Evolutionary conservation across 2,113 vertebrate genomes (phyloP).

Genomic region (Cyprinodon tularosa): DNA sequence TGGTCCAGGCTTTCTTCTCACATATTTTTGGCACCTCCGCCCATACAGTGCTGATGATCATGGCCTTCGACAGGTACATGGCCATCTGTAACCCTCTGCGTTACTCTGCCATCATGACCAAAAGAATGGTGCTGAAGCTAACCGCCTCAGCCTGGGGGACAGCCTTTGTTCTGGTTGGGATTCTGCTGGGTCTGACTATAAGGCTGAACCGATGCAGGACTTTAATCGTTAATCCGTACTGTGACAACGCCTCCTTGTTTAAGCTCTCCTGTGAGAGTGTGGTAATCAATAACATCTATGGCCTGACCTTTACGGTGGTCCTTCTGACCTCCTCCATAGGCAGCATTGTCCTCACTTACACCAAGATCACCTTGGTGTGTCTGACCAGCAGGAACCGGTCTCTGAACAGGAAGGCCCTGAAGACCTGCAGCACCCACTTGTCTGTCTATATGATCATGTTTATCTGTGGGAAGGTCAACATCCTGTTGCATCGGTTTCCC

Average conservation of each 20-base stretch:
- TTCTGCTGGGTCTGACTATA: conserved; percentile 21
- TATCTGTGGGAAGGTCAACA: neutral
- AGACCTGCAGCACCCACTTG: neutral
- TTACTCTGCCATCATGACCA: conserved; percentile 7
- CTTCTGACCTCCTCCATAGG: neutral
- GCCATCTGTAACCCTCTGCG: conserved; percentile 17
- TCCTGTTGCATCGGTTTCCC: conserved; percentile 22
- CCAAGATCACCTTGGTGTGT: neutral
- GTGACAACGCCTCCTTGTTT: no score
- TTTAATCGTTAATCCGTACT: conserved; percentile 1
- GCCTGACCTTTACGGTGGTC: neutral
- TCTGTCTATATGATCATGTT: neutral
- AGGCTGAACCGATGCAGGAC: conserved; percentile 26
- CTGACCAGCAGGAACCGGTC: neutral
- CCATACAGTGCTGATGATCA: conserved; percentile 13
- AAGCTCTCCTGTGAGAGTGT: no score
- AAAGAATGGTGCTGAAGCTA: conserved; percentile 46
- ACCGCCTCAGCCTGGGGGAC: conserved; percentile 17
- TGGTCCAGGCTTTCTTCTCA: neutral
- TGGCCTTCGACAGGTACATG: conserved; percentile 15
- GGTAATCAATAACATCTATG: neutral
- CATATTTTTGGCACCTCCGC: neutral
- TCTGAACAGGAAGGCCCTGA: neutral
- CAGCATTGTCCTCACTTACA: neutral
- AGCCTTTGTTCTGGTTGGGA: neutral